Percentiles rank a stretch among this genome's conserved stretches.
phyloP scores from a whole-genome alignment of 2,113 vertebrate species.

The Plecotus auritus region DNA sequence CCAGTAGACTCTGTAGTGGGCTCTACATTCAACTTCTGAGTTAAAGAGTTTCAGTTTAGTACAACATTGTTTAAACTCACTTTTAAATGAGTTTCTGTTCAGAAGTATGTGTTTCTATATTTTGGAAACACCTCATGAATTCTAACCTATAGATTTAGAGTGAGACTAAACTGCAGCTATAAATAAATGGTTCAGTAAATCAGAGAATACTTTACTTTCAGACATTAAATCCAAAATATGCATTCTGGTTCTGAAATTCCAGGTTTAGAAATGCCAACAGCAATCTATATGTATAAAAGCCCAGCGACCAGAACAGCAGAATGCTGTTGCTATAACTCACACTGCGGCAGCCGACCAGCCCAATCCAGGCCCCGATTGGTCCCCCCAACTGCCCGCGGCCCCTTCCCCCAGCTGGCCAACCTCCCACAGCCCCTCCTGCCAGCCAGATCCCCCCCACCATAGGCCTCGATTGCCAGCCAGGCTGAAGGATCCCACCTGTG shows the following conservation, averaged over 20 bases:
- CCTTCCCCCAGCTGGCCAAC: no score
- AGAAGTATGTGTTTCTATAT: not conserved
- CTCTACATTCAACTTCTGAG: not conserved
- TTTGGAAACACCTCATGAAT: not conserved
- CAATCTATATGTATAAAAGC: not conserved
- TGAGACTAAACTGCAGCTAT: not conserved
- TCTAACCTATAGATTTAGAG: slow-evolving; percentile 21
- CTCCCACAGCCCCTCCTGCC: no score
- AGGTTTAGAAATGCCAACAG: not conserved
- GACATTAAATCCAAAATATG: not conserved
- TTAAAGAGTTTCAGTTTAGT: slow-evolving; percentile 5
- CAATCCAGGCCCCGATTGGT: no score
- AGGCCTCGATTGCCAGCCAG: no score
- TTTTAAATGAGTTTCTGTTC: not conserved
- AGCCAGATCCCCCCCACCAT: no score
- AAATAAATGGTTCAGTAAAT: not conserved
- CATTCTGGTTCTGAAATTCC: slow-evolving; percentile 6
- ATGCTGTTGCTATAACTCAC: accelerated
- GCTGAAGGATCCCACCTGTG: no score
- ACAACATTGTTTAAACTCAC: not conserved
- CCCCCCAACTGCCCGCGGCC: no score
- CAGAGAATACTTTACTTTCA: not conserved
- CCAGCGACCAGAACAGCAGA: no score
- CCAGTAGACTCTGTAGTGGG: not conserved
- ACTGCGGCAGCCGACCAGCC: no score